Base-by-base conservation (phyloP, 1,140 invertebrate genomes). In the Psix sp. region DNA sequence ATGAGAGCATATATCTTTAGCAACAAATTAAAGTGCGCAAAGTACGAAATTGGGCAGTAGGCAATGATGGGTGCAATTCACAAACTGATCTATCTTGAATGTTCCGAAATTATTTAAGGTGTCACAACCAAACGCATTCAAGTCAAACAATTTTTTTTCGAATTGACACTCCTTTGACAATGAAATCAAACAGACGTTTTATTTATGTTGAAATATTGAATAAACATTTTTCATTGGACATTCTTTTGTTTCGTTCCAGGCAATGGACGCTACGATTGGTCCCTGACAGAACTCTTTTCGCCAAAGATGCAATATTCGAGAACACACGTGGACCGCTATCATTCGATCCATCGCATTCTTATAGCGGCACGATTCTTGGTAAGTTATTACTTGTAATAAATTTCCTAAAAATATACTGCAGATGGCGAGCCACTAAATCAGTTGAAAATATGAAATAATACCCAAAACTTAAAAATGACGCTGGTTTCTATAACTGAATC, bases 271-370 rank as follows among this genome's bases (percentile, higher is more conserved):
- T 96, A 79, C 88, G 91, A 54, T 89, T 96, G 77, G 89, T 89
- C 63, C 91, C 91, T 17, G 94, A 96, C 82, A 87, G 88, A 57
- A 90, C 88, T 42, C 88, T 96, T 57, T 96, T 95, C 84, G 89
- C 93, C 43, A 89, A 92, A 16, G 94, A 94, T 80, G 93, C 92
- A 16, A 88, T 92, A 74, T 94, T 97, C 81, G 94, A 95, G 82
- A 91, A 90, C 21, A 92, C 92, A 5, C 79, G 88, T 26, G 93
- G 93, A 17, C 89, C 89, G 24, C 86, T 96, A 66, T 83, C 90
- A 71, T 95, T 93, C 86, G 92, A 95, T 86, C 89, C 91, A 16
- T 89, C 88, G 26, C 91, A 92, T 74, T 91, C 93, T 56, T 96
- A 95, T 82, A 89, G 89, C 11, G 94, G 94, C 75, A 91, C 89